Base-by-base conservation (phyloP, 2,797 vertebrate genomes). In the Nothura maculosa region DNA sequence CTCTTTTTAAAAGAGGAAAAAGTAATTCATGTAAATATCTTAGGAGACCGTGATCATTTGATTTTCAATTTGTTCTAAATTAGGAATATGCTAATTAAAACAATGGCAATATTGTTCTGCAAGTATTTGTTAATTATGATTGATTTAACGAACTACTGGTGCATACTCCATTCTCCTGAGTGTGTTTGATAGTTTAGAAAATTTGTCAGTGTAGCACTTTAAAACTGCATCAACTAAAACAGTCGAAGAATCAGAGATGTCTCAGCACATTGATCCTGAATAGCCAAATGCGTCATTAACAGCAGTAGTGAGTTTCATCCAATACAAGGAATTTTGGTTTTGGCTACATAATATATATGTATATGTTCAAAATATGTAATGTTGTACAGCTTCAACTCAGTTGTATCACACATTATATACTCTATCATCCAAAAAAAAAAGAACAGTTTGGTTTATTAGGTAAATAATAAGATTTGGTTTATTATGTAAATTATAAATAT, bases 61-160 rank as follows among this genome's bases (percentile, higher is more conserved):
- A 81, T 95, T 95, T 93, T 30, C 38, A 36, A 9, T 91, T 87
- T 94, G 73, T 91, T 95, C 47, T 21, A 75, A 89, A 69, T 72
- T 28, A 93, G 79, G 50, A 83, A 72, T 85, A 80, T 58, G 21
- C 66, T 94, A 93, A 94, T 92, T 91, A 78, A 96, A 96, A 67
- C 81, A 85, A 79, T 55, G 21, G 30, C 85, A 88, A 77, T 90
- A 89, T 84, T 93, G 38, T 87, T 88, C 70, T 87, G 66, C 62
- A 87, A 69, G 84, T 83, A 69, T 93, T 94, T 91, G 25, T 76
- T 73, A 62, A 80, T 74, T 72, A 47, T 87, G 42, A 93, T 95
- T 94, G 93, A 92, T 82, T 94, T 86, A 95, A 66, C 52, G 25
- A 96, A 90, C 57, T 81, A 48, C 38, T 91, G 40, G 52, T 75